Percentiles rank a stretch among this genome's conserved stretches.
Evolutionary conservation across 2,797 vertebrate species (phyloP).

Genomic region (Manis crassicaudata): DNA sequence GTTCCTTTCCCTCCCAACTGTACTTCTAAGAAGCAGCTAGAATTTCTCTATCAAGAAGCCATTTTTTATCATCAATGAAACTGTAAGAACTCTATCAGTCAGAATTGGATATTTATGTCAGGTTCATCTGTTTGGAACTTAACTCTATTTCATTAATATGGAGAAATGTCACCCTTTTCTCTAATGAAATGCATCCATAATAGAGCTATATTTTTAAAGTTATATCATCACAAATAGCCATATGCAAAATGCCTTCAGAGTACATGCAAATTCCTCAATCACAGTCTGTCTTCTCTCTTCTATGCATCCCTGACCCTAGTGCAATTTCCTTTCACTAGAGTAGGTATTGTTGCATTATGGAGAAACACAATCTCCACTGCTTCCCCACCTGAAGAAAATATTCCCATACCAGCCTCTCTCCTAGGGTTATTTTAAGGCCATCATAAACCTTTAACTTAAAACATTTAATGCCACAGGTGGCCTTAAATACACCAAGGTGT

Average conservation of each 20-base stretch:
- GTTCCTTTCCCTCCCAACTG: conserved; percentile 46
- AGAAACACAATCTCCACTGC: background rate
- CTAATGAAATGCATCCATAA: conserved; percentile 80
- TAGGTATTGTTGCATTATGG: background rate
- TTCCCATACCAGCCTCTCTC: background rate
- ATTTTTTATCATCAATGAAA: conserved; percentile 81
- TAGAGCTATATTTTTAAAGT: conserved; percentile 81
- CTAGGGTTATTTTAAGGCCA: background rate
- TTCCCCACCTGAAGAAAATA: background rate
- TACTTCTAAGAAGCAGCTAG: conserved; percentile 62
- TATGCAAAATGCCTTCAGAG: conserved; percentile 68
- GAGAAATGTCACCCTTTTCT: conserved; percentile 82
- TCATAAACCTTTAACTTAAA: conserved; percentile 43
- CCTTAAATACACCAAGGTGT: background rate
- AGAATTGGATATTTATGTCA: conserved; percentile 79
- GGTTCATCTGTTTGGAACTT: conserved; percentile 77
- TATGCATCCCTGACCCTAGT: conserved; percentile 32
- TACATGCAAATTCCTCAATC: conserved; percentile 65
- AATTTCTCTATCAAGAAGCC: conserved; percentile 64
- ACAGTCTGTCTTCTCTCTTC: conserved; percentile 59
- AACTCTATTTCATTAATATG: conserved; percentile 83
- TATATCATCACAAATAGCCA: conserved; percentile 70
- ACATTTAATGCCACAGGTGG: background rate
- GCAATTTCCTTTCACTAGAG: background rate
- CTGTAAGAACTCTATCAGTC: conserved; percentile 83